These are phyloP conservation scores for Encarsia formosa DNA, from an alignment of 2,888 invertebrate genomes.

Conservation along the genomic window DNA sequence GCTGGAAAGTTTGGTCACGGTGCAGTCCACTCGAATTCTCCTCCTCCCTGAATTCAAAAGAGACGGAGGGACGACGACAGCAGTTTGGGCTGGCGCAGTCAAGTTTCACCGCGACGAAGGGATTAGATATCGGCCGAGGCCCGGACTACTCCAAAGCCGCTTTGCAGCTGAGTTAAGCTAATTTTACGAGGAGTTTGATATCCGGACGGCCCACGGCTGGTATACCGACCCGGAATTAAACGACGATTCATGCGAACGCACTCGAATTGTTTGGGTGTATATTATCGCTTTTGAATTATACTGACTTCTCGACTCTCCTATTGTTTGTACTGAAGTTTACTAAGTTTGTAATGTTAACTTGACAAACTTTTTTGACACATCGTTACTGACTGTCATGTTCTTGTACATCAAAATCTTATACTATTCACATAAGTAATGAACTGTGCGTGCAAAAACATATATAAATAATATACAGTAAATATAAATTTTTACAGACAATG, in stretches of 20 bases:
- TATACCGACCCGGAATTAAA: neutral
- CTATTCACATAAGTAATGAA: no score
- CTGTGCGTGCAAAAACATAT: no score
- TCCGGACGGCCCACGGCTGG: neutral
- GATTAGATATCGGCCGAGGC: neutral
- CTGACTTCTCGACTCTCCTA: no score
- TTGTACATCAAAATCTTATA: no score
- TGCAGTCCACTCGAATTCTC: constrained; percentile 11
- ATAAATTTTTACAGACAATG: no score
- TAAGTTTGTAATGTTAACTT: neutral
- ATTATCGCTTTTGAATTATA: no score
- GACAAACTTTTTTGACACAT: no score
- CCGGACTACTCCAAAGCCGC: neutral
- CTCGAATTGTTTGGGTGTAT: no score
- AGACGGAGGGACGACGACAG: neutral
- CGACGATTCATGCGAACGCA: neutral
- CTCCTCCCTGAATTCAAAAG: constrained; percentile 4
- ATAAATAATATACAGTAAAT: no score
- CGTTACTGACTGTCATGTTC: no score
- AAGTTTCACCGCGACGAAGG: constrained; percentile 1
- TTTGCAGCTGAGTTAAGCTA: constrained; percentile 4
- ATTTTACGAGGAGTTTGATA: constrained; percentile 5
- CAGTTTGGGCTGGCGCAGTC: neutral
- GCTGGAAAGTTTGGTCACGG: no score
- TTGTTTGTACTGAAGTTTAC: neutral